phyloP scores from a whole-genome alignment of 2,113 vertebrate genomes.

The Empidonax alnorum region DNA sequence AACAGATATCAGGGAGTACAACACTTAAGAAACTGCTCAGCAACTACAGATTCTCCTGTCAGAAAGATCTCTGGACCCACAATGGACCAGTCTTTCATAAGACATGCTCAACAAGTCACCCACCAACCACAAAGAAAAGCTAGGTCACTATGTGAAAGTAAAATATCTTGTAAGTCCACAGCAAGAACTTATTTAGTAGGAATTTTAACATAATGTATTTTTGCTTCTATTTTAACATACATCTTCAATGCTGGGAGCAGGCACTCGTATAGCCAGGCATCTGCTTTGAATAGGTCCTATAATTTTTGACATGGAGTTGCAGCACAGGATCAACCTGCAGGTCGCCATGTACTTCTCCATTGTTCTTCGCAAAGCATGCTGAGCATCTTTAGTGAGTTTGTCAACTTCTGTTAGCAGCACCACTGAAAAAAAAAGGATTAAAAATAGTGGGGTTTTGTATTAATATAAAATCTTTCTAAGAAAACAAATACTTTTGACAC shows the following conservation, averaged over 20 bases:
- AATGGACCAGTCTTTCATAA: neutral
- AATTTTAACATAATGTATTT: neutral
- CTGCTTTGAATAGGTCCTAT: conserved; percentile 93
- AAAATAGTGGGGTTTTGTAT: neutral
- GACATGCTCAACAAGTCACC: neutral
- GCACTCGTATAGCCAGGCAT: conserved; percentile 90
- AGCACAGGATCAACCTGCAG: conserved; percentile 93
- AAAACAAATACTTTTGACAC: neutral
- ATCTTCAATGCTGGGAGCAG: conserved; percentile 91
- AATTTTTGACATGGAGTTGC: conserved; percentile 96
- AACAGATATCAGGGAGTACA: neutral
- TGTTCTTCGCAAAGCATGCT: conserved; percentile 94
- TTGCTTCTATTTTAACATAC: conserved; percentile 67
- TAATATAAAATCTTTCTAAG: neutral
- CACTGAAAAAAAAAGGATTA: conserved; percentile 77
- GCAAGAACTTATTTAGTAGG: neutral
- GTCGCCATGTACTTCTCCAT: conserved; percentile 99
- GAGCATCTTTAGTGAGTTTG: conserved; percentile 94
- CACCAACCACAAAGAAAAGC: neutral
- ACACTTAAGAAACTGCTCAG: neutral
- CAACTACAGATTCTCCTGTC: neutral
- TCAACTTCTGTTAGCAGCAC: conserved; percentile 95
- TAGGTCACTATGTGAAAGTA: neutral
- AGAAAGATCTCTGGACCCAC: neutral
- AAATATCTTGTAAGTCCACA: neutral